These are phyloP conservation scores for Oreamnos americanus DNA, from an alignment of 2,113 vertebrate species.

Conservation along the genomic window DNA sequence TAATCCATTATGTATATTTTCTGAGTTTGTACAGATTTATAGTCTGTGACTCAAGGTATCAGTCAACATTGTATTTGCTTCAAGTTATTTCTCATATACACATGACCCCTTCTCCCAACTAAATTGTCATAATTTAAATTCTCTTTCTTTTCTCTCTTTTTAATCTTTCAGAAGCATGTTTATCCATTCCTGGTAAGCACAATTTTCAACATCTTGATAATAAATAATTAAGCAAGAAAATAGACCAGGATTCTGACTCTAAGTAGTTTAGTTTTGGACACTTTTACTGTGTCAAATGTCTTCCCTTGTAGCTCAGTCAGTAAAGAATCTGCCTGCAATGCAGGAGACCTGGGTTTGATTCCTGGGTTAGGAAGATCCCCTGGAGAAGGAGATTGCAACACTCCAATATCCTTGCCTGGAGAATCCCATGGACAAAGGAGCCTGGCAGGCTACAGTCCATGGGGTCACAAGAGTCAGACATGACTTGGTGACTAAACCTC, in stretches of 20 bases:
- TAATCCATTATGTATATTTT: not conserved
- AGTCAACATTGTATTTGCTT: not conserved
- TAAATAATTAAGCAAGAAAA: not conserved
- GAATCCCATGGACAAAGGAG: too few relatives aligned
- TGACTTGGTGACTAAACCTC: too few relatives aligned
- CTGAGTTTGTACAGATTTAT: not conserved
- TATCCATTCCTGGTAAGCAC: constrained; percentile 87
- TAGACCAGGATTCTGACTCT: not conserved
- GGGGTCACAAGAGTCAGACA: too few relatives aligned
- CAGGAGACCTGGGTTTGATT: too few relatives aligned
- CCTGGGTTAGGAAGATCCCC: too few relatives aligned
- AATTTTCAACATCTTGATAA: constrained; percentile 7
- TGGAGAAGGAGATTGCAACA: too few relatives aligned
- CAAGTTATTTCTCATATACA: constrained; percentile 12
- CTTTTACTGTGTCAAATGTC: not conserved
- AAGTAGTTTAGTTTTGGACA: not conserved
- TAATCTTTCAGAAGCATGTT: constrained; percentile 86
- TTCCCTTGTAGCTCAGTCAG: too few relatives aligned
- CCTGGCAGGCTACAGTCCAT: too few relatives aligned
- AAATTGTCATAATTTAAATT: constrained; percentile 30
- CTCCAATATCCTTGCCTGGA: too few relatives aligned
- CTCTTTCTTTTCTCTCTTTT: constrained; percentile 55
- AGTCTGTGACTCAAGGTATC: not conserved
- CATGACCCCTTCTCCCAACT: not conserved
- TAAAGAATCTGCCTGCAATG: too few relatives aligned